Conservation (phyloP, 2,113 vertebrate species). For the Trochalopteron elliotii region DNA sequence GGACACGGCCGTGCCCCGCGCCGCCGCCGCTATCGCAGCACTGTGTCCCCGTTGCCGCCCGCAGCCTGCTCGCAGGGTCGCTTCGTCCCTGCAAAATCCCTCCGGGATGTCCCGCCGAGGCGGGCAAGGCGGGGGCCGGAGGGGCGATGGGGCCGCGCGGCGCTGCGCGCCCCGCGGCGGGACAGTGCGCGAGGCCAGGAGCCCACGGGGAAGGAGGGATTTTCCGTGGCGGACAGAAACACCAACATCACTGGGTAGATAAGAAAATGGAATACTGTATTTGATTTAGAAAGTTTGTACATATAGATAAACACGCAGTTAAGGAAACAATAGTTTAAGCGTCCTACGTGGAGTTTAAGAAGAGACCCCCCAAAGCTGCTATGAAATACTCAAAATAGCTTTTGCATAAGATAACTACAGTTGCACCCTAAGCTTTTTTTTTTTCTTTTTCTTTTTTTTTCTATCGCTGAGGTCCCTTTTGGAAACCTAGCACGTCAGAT, state of each 20-base stretch:
- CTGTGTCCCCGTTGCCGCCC: not conserved
- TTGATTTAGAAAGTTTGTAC: constrained; percentile 95
- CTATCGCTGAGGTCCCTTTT: constrained; percentile 70
- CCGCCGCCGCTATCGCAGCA: not conserved
- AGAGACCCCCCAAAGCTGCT: constrained; percentile 78
- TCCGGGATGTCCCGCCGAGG: not conserved
- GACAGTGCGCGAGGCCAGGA: not conserved
- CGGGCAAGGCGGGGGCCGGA: not conserved
- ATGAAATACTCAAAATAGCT: constrained; percentile 85
- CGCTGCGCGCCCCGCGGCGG: not conserved
- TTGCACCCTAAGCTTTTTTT: constrained; percentile 76
- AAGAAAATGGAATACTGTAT: constrained; percentile 96
- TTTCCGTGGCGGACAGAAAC: constrained; percentile 67
- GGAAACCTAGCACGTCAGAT: constrained; percentile 75
- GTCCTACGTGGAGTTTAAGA: constrained; percentile 83
- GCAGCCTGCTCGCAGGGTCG: not conserved
- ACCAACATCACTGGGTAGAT: constrained; percentile 78
- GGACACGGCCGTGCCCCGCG: not conserved
- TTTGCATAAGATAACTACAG: constrained; percentile 87
- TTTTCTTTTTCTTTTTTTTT: constrained; percentile 16
- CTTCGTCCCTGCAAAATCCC: not conserved
- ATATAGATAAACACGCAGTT: constrained; percentile 92
- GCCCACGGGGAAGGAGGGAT: not conserved
- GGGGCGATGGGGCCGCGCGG: not conserved
- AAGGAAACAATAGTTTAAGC: constrained; percentile 90